These are phyloP conservation scores for Macroglossus sobrinus DNA, from an alignment of 2,113 vertebrate species.

Conservation along the genomic window DNA sequence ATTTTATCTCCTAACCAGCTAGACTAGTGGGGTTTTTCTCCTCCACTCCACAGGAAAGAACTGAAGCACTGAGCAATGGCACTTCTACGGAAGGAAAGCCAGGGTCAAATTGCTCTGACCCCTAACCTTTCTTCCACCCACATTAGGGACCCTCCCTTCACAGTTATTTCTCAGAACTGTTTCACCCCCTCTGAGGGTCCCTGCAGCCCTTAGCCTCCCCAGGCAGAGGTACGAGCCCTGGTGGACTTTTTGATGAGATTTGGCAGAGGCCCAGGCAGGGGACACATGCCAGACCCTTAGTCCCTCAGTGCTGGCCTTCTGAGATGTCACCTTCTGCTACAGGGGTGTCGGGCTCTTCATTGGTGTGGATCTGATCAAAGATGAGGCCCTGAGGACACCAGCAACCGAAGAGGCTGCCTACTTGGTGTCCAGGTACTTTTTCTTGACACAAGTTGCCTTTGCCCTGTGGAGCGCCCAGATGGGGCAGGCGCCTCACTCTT, in stretches of 20 bases:
- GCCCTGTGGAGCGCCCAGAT: neutral
- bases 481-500: neutral
- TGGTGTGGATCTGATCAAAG: conserved; percentile 91
- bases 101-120: neutral
- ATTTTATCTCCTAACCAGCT: neutral
- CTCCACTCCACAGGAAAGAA: neutral
- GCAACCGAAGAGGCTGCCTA: conserved; percentile 87
- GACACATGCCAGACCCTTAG: neutral
- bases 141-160: neutral
- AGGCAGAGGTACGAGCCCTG: neutral
- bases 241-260: neutral
- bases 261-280: neutral
- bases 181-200: neutral
- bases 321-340: neutral
- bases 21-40: neutral
- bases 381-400: conserved; percentile 85
- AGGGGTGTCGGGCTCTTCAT: conserved; percentile 94
- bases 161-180: neutral
- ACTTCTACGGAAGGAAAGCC: neutral
- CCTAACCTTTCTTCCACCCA: neutral
- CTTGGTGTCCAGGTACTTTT: conserved; percentile 86
- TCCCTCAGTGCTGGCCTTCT: neutral
- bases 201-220: neutral
- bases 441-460: neutral
- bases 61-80: too few species aligned